Conservation (phyloP, 2,113 vertebrate species). For the Platysternon megacephalum region DNA sequence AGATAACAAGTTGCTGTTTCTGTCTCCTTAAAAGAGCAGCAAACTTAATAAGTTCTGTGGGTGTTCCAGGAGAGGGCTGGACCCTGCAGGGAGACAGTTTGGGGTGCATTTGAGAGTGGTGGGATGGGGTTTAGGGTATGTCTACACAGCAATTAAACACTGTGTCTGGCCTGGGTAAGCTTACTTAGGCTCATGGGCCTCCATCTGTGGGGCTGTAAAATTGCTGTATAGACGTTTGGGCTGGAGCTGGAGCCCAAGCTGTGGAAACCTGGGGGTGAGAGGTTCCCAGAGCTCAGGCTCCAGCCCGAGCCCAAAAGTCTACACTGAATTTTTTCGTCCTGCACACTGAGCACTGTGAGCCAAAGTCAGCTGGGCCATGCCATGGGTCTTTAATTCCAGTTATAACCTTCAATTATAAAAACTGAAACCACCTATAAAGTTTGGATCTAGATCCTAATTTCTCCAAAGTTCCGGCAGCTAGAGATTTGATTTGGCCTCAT, state of each 20-base stretch:
- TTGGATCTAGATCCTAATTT: fast-evolving
- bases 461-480: neutral
- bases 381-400: neutral
- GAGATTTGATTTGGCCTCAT: neutral
- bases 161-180: neutral
- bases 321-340: neutral
- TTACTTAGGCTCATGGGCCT: neutral
- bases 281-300: neutral
- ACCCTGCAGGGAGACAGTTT: neutral
- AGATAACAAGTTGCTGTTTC: neutral
- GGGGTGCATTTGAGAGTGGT: no score
- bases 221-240: neutral
- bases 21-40: neutral
- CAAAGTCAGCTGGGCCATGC: neutral
- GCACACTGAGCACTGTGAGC: neutral
- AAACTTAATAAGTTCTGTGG: neutral
- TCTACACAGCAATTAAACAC: neutral
- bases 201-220: neutral
- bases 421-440: neutral
- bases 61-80: neutral
- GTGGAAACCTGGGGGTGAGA: neutral
- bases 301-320: neutral
- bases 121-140: neutral
- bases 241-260: neutral
- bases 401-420: neutral